These are phyloP conservation scores for Aporophyla nigra DNA, from an alignment of 2,888 invertebrate species.

Conservation along the genomic window DNA sequence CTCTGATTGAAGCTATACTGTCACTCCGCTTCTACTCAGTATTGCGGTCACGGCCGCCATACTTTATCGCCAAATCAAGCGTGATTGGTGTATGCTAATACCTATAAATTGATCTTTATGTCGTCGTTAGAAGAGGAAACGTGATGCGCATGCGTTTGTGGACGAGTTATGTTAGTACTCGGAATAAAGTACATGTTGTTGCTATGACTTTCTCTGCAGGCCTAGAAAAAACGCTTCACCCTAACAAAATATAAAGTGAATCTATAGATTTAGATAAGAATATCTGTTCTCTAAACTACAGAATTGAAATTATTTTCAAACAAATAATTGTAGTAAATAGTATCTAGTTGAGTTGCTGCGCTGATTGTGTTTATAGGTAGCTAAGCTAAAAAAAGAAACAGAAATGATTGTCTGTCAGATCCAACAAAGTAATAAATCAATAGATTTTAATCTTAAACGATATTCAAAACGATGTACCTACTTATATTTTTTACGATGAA, in stretches of 20 bases:
- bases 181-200: not conserved
- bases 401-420: too few relatives aligned
- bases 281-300: not conserved
- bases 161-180: not conserved
- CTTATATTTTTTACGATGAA: too few relatives aligned
- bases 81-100: conserved; percentile 45
- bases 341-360: not conserved
- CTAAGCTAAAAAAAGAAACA: too few relatives aligned
- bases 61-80: conserved; percentile 47
- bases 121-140: conserved; percentile 19
- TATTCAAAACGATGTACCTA: too few relatives aligned
- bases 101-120: conserved; percentile 52
- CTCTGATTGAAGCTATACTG: conserved; percentile 13
- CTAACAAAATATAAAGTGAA: not conserved
- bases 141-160: conserved; percentile 29
- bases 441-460: too few relatives aligned
- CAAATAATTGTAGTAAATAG: too few relatives aligned
- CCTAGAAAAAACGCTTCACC: not conserved
- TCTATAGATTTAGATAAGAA: not conserved
- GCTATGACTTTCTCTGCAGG: not conserved
- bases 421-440: too few relatives aligned
- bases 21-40: conserved; percentile 6
- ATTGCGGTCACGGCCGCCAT: conserved; percentile 28
- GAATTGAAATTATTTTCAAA: not conserved
- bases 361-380: not conserved